Evolutionary conservation across 2,888 invertebrate genomes (phyloP), one percentile per base, ranked within the genome.

Genomic region (Rhingia campestris): DNA sequence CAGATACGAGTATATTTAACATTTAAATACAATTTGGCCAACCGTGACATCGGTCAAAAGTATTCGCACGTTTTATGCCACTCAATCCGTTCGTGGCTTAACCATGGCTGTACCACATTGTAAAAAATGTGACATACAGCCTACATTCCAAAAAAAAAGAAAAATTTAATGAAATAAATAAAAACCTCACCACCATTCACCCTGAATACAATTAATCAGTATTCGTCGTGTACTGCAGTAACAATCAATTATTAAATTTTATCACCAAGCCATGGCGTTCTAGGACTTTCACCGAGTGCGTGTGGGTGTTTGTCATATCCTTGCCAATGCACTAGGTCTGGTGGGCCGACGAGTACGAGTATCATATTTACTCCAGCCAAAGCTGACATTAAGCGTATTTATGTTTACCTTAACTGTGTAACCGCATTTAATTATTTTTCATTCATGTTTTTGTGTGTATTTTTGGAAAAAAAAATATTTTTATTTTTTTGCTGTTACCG

Each of bases 231-330:
- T 14, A 64, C 73, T 82, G 82, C 73, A 82, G 82, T 82, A 79
- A 82, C 73, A 79, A 82, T 82, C 77, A 82, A 79, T 82, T 82
- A 82, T 81, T 72, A 72, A 81, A 76, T 76, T 76, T 81, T 66
- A 72, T 81, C 76, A 61, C 76, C 72, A 58, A 77, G 5, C 10
- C 53, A 51, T 14, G 67, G 59, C 22, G 47, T 59, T 37, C 41
- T 14, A 53, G 69, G 63, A 53, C 80, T 61, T 67, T 75, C 30
- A 14, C 14, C 37, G 10, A 45, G 56, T 56, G 37, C 33, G 59
- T 32, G 56, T 53, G 66, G 12, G 58, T 32, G 66, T 47, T 12
- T 12, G 30, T 14, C 9, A 22, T 22, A 22, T 32, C 7, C 14
- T 6, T 6, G 30, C 12, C 5, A n/a, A 9, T 6, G 9, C 39